Evolutionary conservation across 2,797 vertebrate species (phyloP), one percentile per base, ranked within the genome.

Genomic region (Anguilla anguilla): DNA sequence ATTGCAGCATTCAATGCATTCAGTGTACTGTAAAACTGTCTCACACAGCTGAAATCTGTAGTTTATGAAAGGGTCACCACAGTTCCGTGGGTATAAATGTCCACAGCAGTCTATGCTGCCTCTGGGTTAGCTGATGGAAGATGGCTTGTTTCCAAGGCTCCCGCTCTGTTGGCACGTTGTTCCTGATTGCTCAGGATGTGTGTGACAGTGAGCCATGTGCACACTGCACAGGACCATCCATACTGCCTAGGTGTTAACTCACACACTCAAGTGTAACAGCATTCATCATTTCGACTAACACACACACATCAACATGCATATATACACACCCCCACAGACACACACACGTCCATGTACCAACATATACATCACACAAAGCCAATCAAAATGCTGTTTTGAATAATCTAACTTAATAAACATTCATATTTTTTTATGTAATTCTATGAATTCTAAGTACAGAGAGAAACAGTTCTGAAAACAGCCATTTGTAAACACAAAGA

Each of bases 291-390:
- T 7, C 0, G 31, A 67, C 67, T 43, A 10, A 72, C 61, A 85
- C 39, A 17, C 59, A 46, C 57, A 85, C 35, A 25, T 35, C 22
- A 59, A 85, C 51, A 15, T 25, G 31, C 19, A 39, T 31, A 49
- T 49, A 72, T 25, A 72, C 64, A 86, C 35, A 74, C 39, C 25
- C 84, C 72, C 59, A 84, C 31, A 85, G 55, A 61, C 35, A 35
- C 57, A 19, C 25, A 31, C 83, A 59, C 2, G 25, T 59, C 57
- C 39, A 11, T 6, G 39, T 43, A 83, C 39, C 4, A 19, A 6
- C 57, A 17, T n/a, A 35, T 59, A 5, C 28, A 84, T 49, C 81
- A 83, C 81, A 83, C 81, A 83, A 3, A 46, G 6, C 22, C 39
- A n/a, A 84, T 28, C 15, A 84, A 51, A 53, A 53, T 53, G 25